These are phyloP conservation scores for Exephanes ischioxanthus DNA, from an alignment of 2,888 invertebrate species.

Conservation along the genomic window DNA sequence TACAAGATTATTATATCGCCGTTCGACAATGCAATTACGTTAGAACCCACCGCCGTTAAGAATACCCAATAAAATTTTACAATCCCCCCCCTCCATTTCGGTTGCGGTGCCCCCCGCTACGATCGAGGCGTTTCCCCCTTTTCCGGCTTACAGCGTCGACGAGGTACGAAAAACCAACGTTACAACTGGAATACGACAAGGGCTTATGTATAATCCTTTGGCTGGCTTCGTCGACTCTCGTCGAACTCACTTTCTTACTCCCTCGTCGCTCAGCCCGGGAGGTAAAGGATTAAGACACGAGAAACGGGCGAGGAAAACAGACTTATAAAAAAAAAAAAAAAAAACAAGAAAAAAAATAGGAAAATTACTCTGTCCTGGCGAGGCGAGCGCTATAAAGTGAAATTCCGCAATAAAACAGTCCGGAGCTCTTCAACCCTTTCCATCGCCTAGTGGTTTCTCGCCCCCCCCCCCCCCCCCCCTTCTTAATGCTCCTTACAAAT, in stretches of 20 bases:
- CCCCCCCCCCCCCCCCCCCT: slow-evolving; percentile 37
- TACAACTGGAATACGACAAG: slow-evolving; percentile 41
- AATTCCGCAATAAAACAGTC: slow-evolving; percentile 74
- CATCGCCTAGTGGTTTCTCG: slow-evolving; percentile 54
- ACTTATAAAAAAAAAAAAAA: slow-evolving; percentile 43
- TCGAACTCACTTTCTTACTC: slow-evolving; percentile 33
- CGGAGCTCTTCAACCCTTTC: slow-evolving; percentile 67
- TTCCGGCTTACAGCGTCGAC: slow-evolving; percentile 33
- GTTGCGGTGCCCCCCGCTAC: neutral
- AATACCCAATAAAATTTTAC: slow-evolving; percentile 74
- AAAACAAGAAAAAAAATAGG: slow-evolving; percentile 38
- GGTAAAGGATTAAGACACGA: slow-evolving; percentile 65
- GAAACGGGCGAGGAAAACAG: slow-evolving; percentile 50
- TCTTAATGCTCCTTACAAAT: slow-evolving; percentile 30
- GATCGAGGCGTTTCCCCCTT: neutral
- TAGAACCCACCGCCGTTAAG: slow-evolving; percentile 70
- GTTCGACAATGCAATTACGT: slow-evolving; percentile 71
- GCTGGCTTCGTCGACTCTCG: slow-evolving; percentile 63
- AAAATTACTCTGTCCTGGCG: slow-evolving; percentile 34
- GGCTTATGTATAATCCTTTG: slow-evolving; percentile 68
- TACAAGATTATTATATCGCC: slow-evolving; percentile 58
- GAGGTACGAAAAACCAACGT: slow-evolving; percentile 10
- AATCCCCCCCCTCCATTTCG: slow-evolving; percentile 16
- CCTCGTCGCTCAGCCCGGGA: slow-evolving; percentile 38
- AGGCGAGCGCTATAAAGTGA: slow-evolving; percentile 72